phyloP scores from a whole-genome alignment of 1,140 invertebrate genomes.

The Caenorhabditis briggsae region DNA sequence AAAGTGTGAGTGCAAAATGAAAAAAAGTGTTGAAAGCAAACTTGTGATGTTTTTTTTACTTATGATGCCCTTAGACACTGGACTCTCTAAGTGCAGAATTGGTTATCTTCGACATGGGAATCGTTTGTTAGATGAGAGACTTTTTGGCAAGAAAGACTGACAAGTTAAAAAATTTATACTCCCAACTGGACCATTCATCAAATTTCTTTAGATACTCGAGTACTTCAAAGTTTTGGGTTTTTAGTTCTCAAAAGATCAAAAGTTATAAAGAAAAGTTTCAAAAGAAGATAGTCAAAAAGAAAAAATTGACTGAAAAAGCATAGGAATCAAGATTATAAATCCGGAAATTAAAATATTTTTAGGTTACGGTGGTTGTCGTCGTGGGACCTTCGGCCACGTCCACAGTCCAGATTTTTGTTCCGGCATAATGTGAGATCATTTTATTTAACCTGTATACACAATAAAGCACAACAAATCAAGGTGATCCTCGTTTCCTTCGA shows the following conservation, averaged over 20 bases:
- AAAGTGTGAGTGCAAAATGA: slow-evolving; percentile 3
- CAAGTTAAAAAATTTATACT: slow-evolving; percentile 29
- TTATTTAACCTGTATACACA: too few relatives aligned
- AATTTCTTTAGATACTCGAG: not conserved
- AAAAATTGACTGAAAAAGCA: too few relatives aligned
- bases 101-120: not conserved
- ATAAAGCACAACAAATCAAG: too few relatives aligned
- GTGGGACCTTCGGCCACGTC: too few relatives aligned
- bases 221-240: not conserved
- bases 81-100: not conserved
- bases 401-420: too few relatives aligned
- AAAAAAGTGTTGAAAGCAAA: not conserved
- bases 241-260: not conserved
- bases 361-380: too few relatives aligned
- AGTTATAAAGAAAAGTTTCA: not conserved
- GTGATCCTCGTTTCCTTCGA: too few relatives aligned
- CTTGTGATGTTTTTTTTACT: slow-evolving; percentile 22
- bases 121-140: not conserved
- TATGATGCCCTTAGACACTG: not conserved
- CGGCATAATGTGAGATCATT: too few relatives aligned
- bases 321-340: too few relatives aligned
- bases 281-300: not conserved
- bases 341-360: too few relatives aligned
- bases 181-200: not conserved
- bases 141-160: not conserved